Evolutionary conservation across 2,797 vertebrate species (phyloP), one percentile per base, ranked within the genome.

Genomic region (Acanthurus tractus): DNA sequence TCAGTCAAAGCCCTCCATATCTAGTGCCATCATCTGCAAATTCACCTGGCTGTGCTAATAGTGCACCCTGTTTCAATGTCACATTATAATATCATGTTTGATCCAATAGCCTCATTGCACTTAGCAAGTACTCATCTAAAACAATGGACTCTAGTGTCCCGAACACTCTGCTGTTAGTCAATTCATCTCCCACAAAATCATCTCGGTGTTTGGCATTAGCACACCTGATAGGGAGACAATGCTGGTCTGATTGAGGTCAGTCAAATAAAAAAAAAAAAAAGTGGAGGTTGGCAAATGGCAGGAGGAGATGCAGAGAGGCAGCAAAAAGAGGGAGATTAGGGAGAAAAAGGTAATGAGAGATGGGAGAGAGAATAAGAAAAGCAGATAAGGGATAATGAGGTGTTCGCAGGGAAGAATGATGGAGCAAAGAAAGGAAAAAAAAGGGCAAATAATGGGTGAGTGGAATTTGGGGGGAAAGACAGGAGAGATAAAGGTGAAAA

Each of bases 311-410:
- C 81, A 74, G 73, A 62, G 70, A 80, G 77, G 85, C 50, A 34
- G 29, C 29, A 34, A 34, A 34, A 85, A 73, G 78, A 59, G 52
- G 66, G 65, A 79, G 84, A 90, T 88, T 81, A 71, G 62, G 54
- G 17, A 8, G 49, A 8, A 45, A 25, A 38, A 46, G 77, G 73
- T 85, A 81, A 65, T 67, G 77, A 83, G 82, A 89, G 87, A 91
- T 88, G 76, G 84, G 75, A 55, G 75, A 42, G 72, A 78, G 83
- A 82, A 82, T 82, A 84, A 87, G 82, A 75, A 82, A 74, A 74
- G 76, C 74, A 87, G 90, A 91, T 92, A 91, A 91, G 83, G 84
- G 69, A 86, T 91, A 92, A 93, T 91, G 83, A 92, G 89, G 76
- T 90, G 89, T 86, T 90, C 48, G 4, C 40, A 1, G 61, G 59